Conservation (phyloP, 1,140 invertebrate genomes). For the Cydia pomonella region DNA sequence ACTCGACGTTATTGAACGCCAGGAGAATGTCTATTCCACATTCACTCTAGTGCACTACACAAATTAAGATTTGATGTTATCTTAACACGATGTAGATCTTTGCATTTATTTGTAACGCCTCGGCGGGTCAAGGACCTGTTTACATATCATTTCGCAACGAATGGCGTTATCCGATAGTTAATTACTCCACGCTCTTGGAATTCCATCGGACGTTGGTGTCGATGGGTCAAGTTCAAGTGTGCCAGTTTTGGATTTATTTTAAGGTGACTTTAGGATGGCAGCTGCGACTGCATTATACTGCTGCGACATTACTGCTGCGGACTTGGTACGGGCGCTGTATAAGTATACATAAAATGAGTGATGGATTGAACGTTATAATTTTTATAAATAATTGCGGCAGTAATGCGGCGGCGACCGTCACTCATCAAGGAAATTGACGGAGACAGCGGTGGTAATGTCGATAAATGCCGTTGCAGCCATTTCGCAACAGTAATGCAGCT, state of each 20-base stretch:
- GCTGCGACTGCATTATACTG: neutral
- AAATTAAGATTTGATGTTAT: conserved; percentile 22
- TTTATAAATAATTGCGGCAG: too few species aligned
- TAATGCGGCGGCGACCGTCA: too few species aligned
- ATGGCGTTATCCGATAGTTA: conserved; percentile 2
- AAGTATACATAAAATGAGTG: too few species aligned
- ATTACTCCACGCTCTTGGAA: neutral
- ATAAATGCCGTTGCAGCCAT: too few species aligned
- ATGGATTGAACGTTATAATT: too few species aligned
- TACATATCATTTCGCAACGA: conserved; percentile 12
- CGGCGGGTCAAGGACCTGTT: conserved; percentile 11
- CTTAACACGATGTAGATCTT: conserved; percentile 12
- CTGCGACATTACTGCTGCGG: too few species aligned
- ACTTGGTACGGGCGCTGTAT: too few species aligned
- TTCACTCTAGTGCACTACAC: neutral
- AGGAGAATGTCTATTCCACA: neutral
- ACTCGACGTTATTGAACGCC: neutral
- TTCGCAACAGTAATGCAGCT: too few species aligned
- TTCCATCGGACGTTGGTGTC: neutral
- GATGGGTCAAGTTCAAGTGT: conserved; percentile 6
- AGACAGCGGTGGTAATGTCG: too few species aligned
- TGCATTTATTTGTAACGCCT: conserved; percentile 9
- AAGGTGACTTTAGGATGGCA: neutral
- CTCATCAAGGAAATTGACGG: too few species aligned
- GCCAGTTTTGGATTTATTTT: neutral